These are phyloP conservation scores for Eumaeus atala DNA, from an alignment of 1,140 invertebrate species.

Conservation along the genomic window DNA sequence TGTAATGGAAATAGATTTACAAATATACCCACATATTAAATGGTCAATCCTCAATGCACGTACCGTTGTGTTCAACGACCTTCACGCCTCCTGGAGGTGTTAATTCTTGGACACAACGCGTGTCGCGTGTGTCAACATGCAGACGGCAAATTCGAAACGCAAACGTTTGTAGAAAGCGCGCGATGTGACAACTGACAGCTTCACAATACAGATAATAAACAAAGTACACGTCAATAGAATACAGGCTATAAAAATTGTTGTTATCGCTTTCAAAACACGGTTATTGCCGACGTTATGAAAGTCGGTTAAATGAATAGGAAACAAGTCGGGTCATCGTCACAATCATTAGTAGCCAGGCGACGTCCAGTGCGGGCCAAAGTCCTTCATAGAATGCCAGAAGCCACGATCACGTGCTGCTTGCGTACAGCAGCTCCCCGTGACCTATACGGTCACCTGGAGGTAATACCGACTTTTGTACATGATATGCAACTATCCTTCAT, in stretches of 20 bases:
- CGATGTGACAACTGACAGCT: constrained; percentile 1
- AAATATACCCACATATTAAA: too few species aligned
- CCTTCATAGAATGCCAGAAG: too few species aligned
- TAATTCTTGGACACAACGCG: background rate
- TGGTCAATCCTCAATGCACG: background rate
- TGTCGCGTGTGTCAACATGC: background rate
- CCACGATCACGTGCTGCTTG: too few species aligned
- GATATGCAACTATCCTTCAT: too few species aligned
- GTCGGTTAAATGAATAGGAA: background rate
- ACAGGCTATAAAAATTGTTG: too few species aligned
- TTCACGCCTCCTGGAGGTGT: background rate
- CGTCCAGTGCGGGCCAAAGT: background rate
- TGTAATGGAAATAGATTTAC: too few species aligned
- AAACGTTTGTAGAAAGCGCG: constrained; percentile 6
- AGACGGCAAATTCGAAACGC: background rate
- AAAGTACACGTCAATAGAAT: too few species aligned
- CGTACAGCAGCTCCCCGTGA: too few species aligned
- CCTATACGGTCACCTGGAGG: too few species aligned
- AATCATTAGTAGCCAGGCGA: background rate
- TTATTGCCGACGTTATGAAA: background rate
- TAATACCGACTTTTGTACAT: too few species aligned
- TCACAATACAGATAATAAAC: background rate
- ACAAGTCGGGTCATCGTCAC: background rate
- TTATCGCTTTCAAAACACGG: too few species aligned
- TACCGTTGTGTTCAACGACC: background rate